Percentiles rank a stretch among this genome's conserved stretches.
Conservation (phyloP, 2,797 vertebrate genomes). For the Chromis chromis region DNA sequence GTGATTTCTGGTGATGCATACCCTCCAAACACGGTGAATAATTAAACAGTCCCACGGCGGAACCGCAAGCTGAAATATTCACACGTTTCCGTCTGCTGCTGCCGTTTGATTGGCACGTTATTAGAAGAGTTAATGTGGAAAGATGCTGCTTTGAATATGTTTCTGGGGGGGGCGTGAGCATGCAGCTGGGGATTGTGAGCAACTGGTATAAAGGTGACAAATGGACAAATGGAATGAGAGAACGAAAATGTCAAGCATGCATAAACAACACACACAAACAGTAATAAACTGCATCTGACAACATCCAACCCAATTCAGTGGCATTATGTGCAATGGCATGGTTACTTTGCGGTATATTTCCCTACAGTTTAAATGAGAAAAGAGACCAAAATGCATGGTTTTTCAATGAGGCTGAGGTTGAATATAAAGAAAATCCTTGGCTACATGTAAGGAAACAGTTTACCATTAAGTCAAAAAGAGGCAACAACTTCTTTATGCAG, state of each 20-base stretch:
- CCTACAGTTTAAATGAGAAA: no score
- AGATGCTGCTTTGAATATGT: constrained; percentile 12
- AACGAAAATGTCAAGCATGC: neutral
- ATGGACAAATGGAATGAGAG: neutral
- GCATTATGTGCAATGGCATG: no score
- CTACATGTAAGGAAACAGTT: no score
- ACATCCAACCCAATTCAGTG: constrained; percentile 1
- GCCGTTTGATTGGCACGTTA: constrained; percentile 67
- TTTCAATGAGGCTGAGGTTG: no score
- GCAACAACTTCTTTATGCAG: neutral
- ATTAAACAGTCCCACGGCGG: constrained; percentile 51
- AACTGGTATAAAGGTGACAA: constrained; percentile 16
- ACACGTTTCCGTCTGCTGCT: constrained; percentile 30
- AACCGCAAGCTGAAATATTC: constrained; percentile 51
- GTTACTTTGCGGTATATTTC: no score
- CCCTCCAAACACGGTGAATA: constrained; percentile 51
- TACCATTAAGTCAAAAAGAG: no score
- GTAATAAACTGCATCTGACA: constrained; percentile 3
- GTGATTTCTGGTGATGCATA: neutral
- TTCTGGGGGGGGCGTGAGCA: neutral
- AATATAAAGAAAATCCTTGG: no score
- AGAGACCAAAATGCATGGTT: no score
- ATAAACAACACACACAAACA: constrained; percentile 1
- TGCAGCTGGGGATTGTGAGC: neutral
- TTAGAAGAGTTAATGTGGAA: constrained; percentile 50